phyloP scores from a whole-genome alignment of 2,113 vertebrate species.

The Phyllostomus hastatus region DNA sequence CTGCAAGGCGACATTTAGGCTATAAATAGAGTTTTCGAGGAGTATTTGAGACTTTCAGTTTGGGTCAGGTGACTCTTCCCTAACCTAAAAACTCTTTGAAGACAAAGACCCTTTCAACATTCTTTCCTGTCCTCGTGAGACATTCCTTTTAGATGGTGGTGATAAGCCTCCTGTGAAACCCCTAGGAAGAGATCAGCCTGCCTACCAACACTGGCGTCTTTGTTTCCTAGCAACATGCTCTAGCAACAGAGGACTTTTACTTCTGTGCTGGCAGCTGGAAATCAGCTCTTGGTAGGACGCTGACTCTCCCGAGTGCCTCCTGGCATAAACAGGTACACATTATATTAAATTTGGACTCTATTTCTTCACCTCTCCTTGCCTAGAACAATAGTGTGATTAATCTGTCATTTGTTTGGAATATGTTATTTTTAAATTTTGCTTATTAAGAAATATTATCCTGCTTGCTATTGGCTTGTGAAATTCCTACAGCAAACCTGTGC shows the following conservation, averaged over 20 bases:
- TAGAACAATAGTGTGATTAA: background rate
- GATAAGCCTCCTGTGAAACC: background rate
- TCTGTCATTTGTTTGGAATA: background rate
- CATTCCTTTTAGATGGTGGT: background rate
- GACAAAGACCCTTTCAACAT: background rate
- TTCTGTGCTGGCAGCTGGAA: background rate
- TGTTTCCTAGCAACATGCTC: background rate
- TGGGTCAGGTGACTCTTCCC: background rate
- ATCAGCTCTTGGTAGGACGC: background rate
- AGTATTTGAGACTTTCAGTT: background rate
- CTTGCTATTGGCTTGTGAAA: background rate
- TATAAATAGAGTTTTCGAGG: background rate
- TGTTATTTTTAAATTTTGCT: background rate
- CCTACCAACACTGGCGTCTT: background rate
- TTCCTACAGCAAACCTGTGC: background rate
- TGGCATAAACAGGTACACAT: too few species aligned
- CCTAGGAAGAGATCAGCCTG: background rate
- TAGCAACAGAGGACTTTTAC: background rate
- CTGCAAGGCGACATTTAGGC: background rate
- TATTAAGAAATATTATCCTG: background rate
- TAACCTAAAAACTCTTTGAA: background rate
- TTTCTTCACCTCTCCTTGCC: background rate
- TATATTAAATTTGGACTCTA: background rate
- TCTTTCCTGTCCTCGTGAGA: background rate
- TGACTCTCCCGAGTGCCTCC: background rate